Base-by-base conservation (phyloP, 1,140 invertebrate genomes). In the Sarcophaga peregrina region DNA sequence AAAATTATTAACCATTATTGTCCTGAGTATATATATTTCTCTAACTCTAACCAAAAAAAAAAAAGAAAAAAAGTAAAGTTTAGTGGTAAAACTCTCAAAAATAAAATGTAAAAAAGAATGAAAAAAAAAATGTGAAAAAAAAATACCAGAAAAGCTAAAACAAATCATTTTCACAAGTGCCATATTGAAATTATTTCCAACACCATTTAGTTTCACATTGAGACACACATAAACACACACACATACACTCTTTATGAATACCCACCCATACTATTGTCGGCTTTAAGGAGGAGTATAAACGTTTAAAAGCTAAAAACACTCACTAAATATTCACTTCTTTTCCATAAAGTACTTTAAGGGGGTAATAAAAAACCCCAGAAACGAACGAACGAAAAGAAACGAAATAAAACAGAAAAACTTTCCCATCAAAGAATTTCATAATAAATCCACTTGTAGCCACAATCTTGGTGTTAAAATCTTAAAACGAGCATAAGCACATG, bases 181-280 rank as follows among this genome's bases (percentile, higher is more conserved):
- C 62, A 17, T 25, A 68, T 68, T 68, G 62, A 78, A 78, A 78
- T 17, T 50, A 52, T 52, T 78, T 78, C 13, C 37, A n/a, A 78
- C 47, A 52, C 48, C 15, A 20, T 78, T 17, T 48, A 48, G n/a
- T 76, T 47, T n/a, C 46, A 8, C n/a, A 74, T 37, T 37, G 25
- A 74, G 46, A 45, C 15, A 7, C 7, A 50, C 50, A 1, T 5
- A 25, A 47, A 78, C 13, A 47, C 13, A 15, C 46, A 48, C 47
- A 78, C 47, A 50, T n/a, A 76, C 46, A 5, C 11, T 47, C 68
- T 5, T 73, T n/a, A 58, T 7, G 6, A 58, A 13, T n/a, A 58
- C 13, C 25, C 25, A 37, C 4, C 25, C 25, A 37, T 37, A 37
- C 1, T 4, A 37, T 37, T 37, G 25, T 37, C 25, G 25, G 4